Conservation (phyloP, 2,888 invertebrate species). For the Choreutis nemorana region DNA sequence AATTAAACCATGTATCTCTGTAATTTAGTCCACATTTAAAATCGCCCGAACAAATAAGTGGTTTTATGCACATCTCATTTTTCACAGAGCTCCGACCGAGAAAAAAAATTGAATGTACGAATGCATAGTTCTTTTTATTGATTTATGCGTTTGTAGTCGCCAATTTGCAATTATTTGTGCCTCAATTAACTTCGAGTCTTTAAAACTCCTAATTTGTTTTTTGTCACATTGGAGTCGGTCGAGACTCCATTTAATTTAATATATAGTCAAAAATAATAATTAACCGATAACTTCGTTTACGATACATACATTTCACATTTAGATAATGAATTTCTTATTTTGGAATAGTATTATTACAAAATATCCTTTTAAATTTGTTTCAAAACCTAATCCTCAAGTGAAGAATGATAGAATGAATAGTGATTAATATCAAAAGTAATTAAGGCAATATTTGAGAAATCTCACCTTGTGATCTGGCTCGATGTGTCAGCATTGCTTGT, state of each 20-base stretch:
- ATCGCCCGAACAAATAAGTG: slow-evolving; percentile 17
- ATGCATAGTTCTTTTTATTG: slow-evolving; percentile 20
- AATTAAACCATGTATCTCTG: slow-evolving; percentile 35
- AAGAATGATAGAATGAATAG: slow-evolving; percentile 40
- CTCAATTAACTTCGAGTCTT: too few relatives aligned
- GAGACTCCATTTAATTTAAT: too few relatives aligned
- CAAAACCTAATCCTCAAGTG: too few relatives aligned
- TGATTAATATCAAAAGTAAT: slow-evolving; percentile 55
- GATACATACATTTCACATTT: too few relatives aligned
- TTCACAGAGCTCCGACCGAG: slow-evolving; percentile 15
- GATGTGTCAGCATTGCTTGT: slow-evolving; percentile 40
- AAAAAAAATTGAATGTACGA: slow-evolving; percentile 12
- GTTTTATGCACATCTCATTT: slow-evolving; percentile 18
- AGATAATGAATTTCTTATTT: too few relatives aligned
- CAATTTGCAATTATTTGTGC: slow-evolving; percentile 40
- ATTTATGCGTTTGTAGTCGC: slow-evolving; percentile 32
- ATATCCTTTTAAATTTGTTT: too few relatives aligned
- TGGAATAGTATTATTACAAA: too few relatives aligned
- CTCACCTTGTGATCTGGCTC: slow-evolving; percentile 43
- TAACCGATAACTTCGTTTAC: too few relatives aligned
- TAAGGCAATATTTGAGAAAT: slow-evolving; percentile 56
- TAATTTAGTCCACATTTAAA: slow-evolving; percentile 27
- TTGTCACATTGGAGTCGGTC: too few relatives aligned
- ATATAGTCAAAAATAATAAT: too few relatives aligned
- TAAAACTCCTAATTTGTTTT: too few relatives aligned